Evolutionary conservation across 2,797 vertebrate species (phyloP), one percentile per base, ranked within the genome.

Genomic region (Merluccius polli): DNA sequence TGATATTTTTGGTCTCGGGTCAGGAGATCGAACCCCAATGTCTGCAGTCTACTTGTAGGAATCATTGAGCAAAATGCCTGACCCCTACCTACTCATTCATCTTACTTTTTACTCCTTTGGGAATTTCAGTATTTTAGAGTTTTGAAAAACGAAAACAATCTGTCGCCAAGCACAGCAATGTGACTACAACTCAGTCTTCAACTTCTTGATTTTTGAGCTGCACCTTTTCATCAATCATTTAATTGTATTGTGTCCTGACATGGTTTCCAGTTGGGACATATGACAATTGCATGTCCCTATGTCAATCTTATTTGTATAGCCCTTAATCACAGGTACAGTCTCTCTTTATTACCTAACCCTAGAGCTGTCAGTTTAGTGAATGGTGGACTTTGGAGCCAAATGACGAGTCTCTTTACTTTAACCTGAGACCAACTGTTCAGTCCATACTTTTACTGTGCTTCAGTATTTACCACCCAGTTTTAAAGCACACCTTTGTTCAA

Each of bases 381-480:
- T 48, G 38, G 1, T 82, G 81, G 75, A 84, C 84, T 89, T 89
- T 85, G 79, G 79, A 83, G 3, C 6, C 0, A 77, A 71, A 38
- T 2, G 10, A 3, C 32, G 63, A 24, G 73, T 9, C 35, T 63
- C n/a, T 84, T 81, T 73, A 77, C 75, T 77, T 81, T n/a, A 78
- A 73, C 74, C 30, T 30, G 8, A 59, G 33, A 6, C 36, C 75
- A 67, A 75, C 70, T 35, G 70, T 13, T 24, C 48, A 52, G 35
- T 35, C 31, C 35, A 13, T 29, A 27, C 32, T 79, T 74, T 77
- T 72, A 73, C 31, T 41, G 18, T 24, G 75, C 33, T 75, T 70
- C 70, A 32, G 69, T 18, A 36, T 71, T 24, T 65, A 12, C 21
- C 32, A 15, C 4, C 33, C 10, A 13, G 70, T 27, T 69, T 69